Percentiles rank a stretch among this genome's conserved stretches.
These are phyloP conservation scores for Phengaris alcon DNA, from an alignment of 2,888 invertebrate genomes.

Conservation along the genomic window DNA sequence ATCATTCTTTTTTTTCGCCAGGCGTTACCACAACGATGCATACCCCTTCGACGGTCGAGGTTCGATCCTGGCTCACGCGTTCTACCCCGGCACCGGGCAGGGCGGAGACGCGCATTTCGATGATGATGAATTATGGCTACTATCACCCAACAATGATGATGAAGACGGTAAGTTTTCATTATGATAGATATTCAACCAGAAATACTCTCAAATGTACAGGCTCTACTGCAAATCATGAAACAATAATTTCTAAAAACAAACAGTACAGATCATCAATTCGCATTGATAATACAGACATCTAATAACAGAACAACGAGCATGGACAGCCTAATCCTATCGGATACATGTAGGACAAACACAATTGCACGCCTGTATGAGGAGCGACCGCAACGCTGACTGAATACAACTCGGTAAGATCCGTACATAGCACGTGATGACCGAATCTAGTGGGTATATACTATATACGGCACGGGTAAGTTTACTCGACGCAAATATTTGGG, in stretches of 20 bases:
- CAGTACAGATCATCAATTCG: background rate
- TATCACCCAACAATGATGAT: slow-evolving; percentile 79
- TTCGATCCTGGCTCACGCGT: slow-evolving; percentile 93
- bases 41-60: slow-evolving; percentile 96
- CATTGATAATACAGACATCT: slow-evolving; percentile 14
- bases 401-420: slow-evolving; percentile 37
- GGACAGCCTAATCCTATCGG: slow-evolving; percentile 36
- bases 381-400: slow-evolving; percentile 51
- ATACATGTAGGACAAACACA: slow-evolving; percentile 40
- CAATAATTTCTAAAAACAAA: slow-evolving; percentile 19
- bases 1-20: slow-evolving; percentile 57
- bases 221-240: background rate
- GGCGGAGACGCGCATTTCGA: slow-evolving; percentile 97
- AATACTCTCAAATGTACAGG: background rate
- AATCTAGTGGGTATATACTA: slow-evolving; percentile 47
- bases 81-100: slow-evolving; percentile 91
- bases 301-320: slow-evolving; percentile 26
- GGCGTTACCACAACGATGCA: slow-evolving; percentile 93
- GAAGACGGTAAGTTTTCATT: slow-evolving; percentile 78
- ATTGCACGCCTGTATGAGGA: slow-evolving; percentile 49
- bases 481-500: slow-evolving; percentile 52
- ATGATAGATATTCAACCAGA: background rate
- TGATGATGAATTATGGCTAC: slow-evolving; percentile 91
- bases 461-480: slow-evolving; percentile 47
- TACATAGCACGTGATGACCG: slow-evolving; percentile 62